Base-by-base conservation (phyloP, 2,888 invertebrate genomes). In the Gymnosoma rotundatum region DNA sequence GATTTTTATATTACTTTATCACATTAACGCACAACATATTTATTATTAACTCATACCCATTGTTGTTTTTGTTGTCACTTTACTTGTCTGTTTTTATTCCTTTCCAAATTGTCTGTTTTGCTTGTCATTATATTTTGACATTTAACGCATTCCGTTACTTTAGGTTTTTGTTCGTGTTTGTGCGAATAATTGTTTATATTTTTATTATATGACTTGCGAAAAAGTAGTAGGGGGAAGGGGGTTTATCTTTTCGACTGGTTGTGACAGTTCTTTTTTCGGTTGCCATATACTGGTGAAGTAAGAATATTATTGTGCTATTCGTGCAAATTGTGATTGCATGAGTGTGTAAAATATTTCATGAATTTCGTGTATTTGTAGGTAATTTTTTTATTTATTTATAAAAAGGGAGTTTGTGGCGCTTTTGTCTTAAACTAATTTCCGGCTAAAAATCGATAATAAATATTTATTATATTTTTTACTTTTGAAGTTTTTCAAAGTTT, bases 101-200 rank as follows among this genome's bases (percentile, higher is more conserved):
- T 82, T 82, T 76, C 75, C 45, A 52, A 82, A 82, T 82, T 85
- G 82, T 82, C 85, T 85, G 85, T 83, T 85, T 85, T 85, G 79
- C 78, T 85, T 85, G 85, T 85, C 82, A 82, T 82, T 79, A 85
- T 85, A 79, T 85, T 85, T 85, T 85, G 85, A 82, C 85, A 85
- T 84, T 78, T 81, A 82, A 85, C 82, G 85, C 82, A 85, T 85
- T 85, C 82, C 78, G 70, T 76, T 85, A 69, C 82, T 72, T 50
- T 18, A 32, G 21, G 20, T 42, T 25, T 20, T 2, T 60, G 32
- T 21, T 38, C 21, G 45, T 45, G 48, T 21, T 36, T 38, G 38
- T 67, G 75, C 56, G 20, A 20, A 25, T n/a, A 38, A 14, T 9
- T 48, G 32, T 18, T n/a, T 32, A 18, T 10, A 20, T 56, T 54